These are phyloP conservation scores for Drosophila macrothrix DNA, from an alignment of 2,888 invertebrate species.

Conservation along the genomic window DNA sequence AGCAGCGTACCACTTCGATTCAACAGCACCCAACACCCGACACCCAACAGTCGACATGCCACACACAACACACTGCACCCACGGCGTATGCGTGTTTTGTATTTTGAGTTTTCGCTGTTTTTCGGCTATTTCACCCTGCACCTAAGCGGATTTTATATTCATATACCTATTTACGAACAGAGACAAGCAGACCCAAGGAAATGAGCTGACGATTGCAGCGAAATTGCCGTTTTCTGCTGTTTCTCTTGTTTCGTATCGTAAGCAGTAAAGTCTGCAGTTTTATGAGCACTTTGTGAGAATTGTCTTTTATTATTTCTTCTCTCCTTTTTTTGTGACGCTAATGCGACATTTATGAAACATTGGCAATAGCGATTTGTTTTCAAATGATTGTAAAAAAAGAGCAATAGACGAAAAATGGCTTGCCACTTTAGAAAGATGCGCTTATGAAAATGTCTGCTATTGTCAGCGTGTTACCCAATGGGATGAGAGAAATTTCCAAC, in stretches of 20 bases:
- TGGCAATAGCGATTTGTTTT: constrained; percentile 44
- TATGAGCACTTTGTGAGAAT: constrained; percentile 56
- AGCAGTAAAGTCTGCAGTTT: constrained; percentile 72
- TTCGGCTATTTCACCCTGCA: constrained; percentile 43
- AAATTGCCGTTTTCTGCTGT: constrained; percentile 44
- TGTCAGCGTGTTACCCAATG: constrained; percentile 49
- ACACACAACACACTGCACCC: constrained; percentile 29
- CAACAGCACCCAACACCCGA: constrained; percentile 8
- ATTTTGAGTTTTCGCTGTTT: constrained; percentile 18
- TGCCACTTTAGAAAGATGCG: constrained; percentile 39
- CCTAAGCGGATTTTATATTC: constrained; percentile 74
- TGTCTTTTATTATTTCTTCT: constrained; percentile 35
- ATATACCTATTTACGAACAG: constrained; percentile 50
- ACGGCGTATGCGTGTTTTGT: constrained; percentile 45
- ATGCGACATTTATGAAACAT: constrained; percentile 79
- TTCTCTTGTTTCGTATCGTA: constrained; percentile 43
- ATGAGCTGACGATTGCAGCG: constrained; percentile 69
- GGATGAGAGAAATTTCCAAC: constrained; percentile 47
- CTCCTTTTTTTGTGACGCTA: constrained; percentile 62
- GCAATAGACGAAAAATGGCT: constrained; percentile 13
- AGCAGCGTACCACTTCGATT: constrained; percentile 26
- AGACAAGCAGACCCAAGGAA: constrained; percentile 21
- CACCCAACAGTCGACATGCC: background rate
- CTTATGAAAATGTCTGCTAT: constrained; percentile 56
- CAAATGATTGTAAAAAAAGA: constrained; percentile 35